These are phyloP conservation scores for Trididemnum nubilum DNA, from an alignment of 23 tunicate species.

Conservation along the genomic window DNA sequence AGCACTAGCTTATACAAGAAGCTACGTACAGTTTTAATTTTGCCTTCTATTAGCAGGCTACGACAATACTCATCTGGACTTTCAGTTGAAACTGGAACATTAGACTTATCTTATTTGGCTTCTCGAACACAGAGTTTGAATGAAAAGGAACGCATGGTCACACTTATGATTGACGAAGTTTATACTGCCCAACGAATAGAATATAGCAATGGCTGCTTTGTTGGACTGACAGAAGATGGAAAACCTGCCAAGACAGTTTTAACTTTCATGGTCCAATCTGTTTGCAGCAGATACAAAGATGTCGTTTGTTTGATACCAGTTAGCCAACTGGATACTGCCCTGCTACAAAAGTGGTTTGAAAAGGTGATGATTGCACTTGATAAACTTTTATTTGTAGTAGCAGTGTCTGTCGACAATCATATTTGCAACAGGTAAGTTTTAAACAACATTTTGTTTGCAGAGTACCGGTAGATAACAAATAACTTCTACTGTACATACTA, in stretches of 20 bases:
- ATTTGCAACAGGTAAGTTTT: constrained; percentile 22
- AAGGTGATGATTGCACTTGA: not conserved
- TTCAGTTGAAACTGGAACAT: not conserved
- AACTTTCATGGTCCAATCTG: constrained; percentile 1
- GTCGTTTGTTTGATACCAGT: constrained; percentile 18
- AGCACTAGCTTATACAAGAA: not conserved
- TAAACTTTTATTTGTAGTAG: not conserved
- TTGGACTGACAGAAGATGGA: constrained; percentile 16
- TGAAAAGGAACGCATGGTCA: not conserved
- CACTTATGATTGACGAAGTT: constrained; percentile 25
- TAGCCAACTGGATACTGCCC: not conserved
- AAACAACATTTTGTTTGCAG: not conserved
- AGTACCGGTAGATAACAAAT: not conserved
- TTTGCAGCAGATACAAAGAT: not conserved
- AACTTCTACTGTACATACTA: too few relatives aligned
- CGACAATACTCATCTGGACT: constrained; percentile 4
- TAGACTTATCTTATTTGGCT: not conserved
- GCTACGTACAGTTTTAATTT: not conserved
- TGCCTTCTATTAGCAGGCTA: not conserved
- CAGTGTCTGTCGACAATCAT: constrained; percentile 19
- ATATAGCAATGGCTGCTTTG: constrained; percentile 11
- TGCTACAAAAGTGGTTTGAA: constrained; percentile 19
- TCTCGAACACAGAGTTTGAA: not conserved
- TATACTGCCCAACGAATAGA: constrained; percentile 32
- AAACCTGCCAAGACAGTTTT: constrained; percentile 20